Conservation (phyloP, 2,888 invertebrate species). For the Ferdinandea cuprea region DNA sequence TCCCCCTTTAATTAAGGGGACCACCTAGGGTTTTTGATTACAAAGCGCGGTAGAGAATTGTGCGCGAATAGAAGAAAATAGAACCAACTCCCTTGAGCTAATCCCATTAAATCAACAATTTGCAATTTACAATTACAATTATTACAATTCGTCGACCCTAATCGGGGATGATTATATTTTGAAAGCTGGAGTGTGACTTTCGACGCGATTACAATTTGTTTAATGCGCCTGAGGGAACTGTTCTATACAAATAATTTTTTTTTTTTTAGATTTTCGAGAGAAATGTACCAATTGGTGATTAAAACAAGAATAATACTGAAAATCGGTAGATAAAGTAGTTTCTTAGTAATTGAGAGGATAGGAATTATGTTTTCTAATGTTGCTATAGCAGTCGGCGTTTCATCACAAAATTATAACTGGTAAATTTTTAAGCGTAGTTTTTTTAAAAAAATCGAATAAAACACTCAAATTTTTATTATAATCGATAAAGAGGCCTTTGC, state of each 20-base stretch:
- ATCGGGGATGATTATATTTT: conserved; percentile 47
- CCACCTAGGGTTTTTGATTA: conserved; percentile 56
- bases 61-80: conserved; percentile 15
- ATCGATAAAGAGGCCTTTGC: too few species aligned
- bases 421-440: too few species aligned
- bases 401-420: too few species aligned
- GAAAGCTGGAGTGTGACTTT: conserved; percentile 38
- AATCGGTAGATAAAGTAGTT: too few species aligned
- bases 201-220: conserved; percentile 12
- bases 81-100: conserved; percentile 55
- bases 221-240: conserved; percentile 11
- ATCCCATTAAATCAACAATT: conserved; percentile 53
- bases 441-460: too few species aligned
- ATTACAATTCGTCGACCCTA: conserved; percentile 57
- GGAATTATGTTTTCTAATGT: too few species aligned
- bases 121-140: too few species aligned
- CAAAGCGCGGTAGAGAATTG: conserved; percentile 28
- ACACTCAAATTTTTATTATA: too few species aligned
- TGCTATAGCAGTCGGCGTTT: too few species aligned
- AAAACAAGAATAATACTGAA: too few species aligned
- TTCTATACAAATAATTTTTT: not conserved
- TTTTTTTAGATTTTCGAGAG: not conserved
- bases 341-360: too few species aligned
- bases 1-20: conserved; percentile 44
- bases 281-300: not conserved